These are phyloP conservation scores for Geopemphigus sp. DNA, from an alignment of 1,140 invertebrate species.

Conservation along the genomic window DNA sequence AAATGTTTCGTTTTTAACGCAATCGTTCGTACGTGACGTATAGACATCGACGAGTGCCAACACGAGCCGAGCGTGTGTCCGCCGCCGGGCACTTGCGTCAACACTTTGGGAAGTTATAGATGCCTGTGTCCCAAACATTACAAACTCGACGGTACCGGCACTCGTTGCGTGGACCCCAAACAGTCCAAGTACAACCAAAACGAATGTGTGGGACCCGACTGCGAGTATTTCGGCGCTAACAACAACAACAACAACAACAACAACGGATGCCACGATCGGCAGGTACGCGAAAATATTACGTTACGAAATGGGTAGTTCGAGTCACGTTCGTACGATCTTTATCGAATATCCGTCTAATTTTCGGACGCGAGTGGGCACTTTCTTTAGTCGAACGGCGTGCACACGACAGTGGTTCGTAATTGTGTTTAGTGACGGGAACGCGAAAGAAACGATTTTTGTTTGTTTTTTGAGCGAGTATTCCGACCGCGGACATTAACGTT, in stretches of 20 bases:
- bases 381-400: no score
- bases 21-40: neutral
- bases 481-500: no score
- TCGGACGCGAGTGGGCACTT: no score
- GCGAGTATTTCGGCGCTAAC: neutral
- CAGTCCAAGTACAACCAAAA: constrained; percentile 56
- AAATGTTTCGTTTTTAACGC: no score
- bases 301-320: no score
- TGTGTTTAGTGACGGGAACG: no score
- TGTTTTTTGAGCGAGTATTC: no score
- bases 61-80: constrained; percentile 68
- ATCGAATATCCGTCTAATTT: no score
- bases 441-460: no score
- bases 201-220: constrained; percentile 14
- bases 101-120: constrained; percentile 62
- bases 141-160: constrained; percentile 60
- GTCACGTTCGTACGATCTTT: no score
- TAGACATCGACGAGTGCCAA: constrained; percentile 74
- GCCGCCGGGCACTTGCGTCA: constrained; percentile 65
- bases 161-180: constrained; percentile 60
- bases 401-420: no score
- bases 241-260: constrained; percentile 1
- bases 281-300: neutral
- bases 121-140: constrained; percentile 64
- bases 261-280: constrained; percentile 10